A percentile compares a stretch with the other conserved stretches of the same genome.
Conservation (phyloP, 2,113 vertebrate species). For the Onychostoma macrolepis region DNA sequence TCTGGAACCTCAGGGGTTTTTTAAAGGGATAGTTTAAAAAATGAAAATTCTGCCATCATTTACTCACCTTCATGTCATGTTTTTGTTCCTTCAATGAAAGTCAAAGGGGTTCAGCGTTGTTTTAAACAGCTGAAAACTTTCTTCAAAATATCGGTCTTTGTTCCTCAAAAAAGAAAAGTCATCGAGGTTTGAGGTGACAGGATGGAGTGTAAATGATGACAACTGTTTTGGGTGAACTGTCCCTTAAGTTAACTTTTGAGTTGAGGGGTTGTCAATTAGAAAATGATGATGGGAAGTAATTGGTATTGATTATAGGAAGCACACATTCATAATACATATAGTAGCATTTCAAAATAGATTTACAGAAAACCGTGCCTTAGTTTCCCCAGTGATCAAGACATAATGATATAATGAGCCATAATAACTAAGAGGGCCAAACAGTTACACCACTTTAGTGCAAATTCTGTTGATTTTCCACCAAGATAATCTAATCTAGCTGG, state of each 20-base stretch:
- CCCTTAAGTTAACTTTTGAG: neutral
- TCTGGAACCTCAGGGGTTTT: neutral
- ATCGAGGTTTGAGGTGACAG: neutral
- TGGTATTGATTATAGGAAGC: neutral
- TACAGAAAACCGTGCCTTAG: neutral
- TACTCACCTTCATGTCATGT: neutral
- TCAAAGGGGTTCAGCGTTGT: neutral
- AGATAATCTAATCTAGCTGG: conserved; percentile 3
- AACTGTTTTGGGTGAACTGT: neutral
- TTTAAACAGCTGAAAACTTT: neutral
- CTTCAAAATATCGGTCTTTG: neutral
- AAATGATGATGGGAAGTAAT: neutral
- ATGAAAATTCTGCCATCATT: neutral
- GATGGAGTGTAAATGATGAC: neutral
- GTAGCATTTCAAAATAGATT: neutral
- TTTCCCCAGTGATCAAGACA: neutral
- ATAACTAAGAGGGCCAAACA: neutral
- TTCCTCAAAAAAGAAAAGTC: neutral
- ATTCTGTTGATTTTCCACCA: neutral
- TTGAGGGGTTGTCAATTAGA: neutral
- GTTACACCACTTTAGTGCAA: neutral
- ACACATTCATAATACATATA: neutral
- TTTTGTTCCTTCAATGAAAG: neutral
- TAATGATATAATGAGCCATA: conserved; percentile 16
- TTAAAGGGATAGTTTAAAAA: neutral